Evolutionary conservation across 1,140 invertebrate species (phyloP).

Genomic region (Argopecten irradians): DNA sequence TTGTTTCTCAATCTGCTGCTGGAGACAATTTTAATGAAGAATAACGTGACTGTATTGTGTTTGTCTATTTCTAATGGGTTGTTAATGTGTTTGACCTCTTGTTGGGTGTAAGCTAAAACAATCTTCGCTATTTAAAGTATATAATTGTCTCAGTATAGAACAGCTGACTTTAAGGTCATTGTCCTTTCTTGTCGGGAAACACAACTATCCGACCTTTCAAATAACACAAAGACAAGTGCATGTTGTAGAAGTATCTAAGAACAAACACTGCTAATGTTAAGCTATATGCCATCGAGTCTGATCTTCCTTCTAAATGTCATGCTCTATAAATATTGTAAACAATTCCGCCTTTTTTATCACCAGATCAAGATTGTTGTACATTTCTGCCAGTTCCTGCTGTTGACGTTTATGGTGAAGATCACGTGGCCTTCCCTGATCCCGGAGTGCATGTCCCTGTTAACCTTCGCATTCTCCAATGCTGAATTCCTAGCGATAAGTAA

Average conservation of each 20-base stretch:
- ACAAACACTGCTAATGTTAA: background rate
- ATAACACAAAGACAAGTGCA: background rate
- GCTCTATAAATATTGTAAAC: constrained; percentile 26
- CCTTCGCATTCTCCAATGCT: constrained; percentile 38
- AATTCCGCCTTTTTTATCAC: background rate
- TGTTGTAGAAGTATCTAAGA: background rate
- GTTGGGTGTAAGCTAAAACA: background rate
- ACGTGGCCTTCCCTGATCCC: constrained; percentile 37
- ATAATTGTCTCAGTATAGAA: too few species aligned
- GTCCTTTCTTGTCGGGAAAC: background rate
- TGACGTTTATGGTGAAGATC: constrained; percentile 40
- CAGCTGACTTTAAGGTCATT: background rate
- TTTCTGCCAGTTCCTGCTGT: constrained; percentile 33
- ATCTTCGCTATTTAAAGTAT: too few species aligned
- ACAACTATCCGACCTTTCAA: background rate
- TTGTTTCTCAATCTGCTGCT: too few species aligned
- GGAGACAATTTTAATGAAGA: background rate
- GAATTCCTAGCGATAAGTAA: constrained; percentile 30
- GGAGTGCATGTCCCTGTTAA: background rate
- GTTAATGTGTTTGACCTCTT: background rate
- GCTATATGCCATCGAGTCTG: background rate
- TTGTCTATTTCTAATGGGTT: background rate
- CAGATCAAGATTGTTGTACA: constrained; percentile 35
- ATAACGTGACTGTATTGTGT: background rate
- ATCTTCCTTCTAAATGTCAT: background rate